Evolutionary conservation across 2,797 vertebrate genomes (phyloP).

Genomic region (Lepus townsendii): DNA sequence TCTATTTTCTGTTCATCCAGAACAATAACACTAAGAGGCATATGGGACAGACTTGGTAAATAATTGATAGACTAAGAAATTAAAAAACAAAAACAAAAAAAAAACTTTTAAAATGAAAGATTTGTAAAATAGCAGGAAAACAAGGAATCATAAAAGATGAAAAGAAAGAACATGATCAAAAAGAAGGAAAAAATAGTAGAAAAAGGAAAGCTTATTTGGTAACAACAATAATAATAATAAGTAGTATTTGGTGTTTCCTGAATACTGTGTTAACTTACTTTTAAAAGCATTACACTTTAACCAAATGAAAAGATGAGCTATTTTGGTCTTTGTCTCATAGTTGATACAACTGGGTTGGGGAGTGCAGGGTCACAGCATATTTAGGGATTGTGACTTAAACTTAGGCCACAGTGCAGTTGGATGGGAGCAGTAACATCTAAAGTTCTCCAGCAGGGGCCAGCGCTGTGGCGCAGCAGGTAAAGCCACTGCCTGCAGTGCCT

Average conservation of each 20-base stretch:
- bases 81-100: not conserved
- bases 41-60: not conserved
- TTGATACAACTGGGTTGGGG: not conserved
- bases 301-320: not conserved
- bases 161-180: not conserved
- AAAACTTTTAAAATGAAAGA: not conserved
- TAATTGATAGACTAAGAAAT: slow-evolving; percentile 29
- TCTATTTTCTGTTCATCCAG: not conserved
- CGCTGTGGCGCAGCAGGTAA: too few species aligned
- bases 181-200: not conserved
- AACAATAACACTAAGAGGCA: slow-evolving; percentile 31
- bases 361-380: not conserved
- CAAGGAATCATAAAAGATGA: not conserved
- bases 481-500: too few species aligned
- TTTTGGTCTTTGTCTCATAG: not conserved
- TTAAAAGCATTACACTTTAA: not conserved
- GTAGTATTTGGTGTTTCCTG: not conserved
- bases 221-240: not conserved
- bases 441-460: too few species aligned
- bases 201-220: not conserved
- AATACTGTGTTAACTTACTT: not conserved
- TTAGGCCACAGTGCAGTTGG: not conserved
- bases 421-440: too few species aligned
- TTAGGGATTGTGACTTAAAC: not conserved
- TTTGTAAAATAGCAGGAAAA: not conserved